These are phyloP conservation scores for Scolopax bukidnonensis DNA, from an alignment of 2,797 vertebrate genomes.

Conservation along the genomic window DNA sequence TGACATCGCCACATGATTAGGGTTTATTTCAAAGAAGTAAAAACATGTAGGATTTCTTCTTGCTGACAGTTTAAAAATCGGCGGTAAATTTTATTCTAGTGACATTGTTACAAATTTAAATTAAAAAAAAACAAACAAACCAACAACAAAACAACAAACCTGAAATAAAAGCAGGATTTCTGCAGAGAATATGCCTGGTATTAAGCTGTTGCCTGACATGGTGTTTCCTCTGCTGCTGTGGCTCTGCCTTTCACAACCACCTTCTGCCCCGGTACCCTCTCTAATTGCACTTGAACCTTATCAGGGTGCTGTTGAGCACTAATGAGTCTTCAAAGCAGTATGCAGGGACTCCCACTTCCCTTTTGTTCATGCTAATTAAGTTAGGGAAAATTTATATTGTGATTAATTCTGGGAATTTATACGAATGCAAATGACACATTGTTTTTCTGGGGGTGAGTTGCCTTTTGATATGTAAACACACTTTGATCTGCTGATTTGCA, in stretches of 20 bases:
- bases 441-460: constrained; percentile 31
- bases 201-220: neutral
- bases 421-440: constrained; percentile 25
- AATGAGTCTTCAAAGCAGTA: constrained; percentile 35
- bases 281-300: neutral
- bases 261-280: neutral
- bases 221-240: neutral
- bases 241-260: neutral
- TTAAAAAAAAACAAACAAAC: neutral
- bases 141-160: neutral
- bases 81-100: neutral
- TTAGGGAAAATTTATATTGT: constrained; percentile 23
- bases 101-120: neutral
- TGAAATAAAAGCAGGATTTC: constrained; percentile 3
- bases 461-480: constrained; percentile 40
- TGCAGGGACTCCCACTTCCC: constrained; percentile 25
- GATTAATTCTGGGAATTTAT: constrained; percentile 49
- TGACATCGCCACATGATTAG: neutral
- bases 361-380: constrained; percentile 59
- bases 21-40: neutral
- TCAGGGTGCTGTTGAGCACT: constrained; percentile 8
- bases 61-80: neutral
- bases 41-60: neutral
- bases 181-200: neutral
- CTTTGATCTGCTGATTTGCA: constrained; percentile 13